phyloP scores from a whole-genome alignment of 2,888 invertebrate species.

The Hylaea fasciaria region DNA sequence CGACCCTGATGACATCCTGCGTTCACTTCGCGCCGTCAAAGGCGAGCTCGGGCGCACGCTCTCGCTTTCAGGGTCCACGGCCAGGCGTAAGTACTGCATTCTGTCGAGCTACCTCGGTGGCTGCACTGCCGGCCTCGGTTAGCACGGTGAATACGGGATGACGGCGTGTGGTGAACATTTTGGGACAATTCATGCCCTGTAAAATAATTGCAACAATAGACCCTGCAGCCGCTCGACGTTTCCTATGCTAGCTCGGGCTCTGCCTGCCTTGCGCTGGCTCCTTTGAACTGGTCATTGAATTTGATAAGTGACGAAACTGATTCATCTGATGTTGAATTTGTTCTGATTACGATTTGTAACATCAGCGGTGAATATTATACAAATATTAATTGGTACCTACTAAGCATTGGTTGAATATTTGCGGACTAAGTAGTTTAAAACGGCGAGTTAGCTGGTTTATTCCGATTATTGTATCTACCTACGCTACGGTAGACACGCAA shows the following conservation, averaged over 20 bases:
- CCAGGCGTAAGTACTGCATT: slow-evolving; percentile 88
- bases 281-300: slow-evolving; percentile 7
- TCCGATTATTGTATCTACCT: too few species aligned
- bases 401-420: neutral
- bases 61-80: slow-evolving; percentile 89
- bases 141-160: neutral
- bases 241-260: slow-evolving; percentile 5
- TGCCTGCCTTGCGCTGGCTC: neutral
- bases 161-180: neutral
- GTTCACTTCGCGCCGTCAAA: slow-evolving; percentile 91
- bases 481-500: too few species aligned
- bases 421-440: slow-evolving; percentile 13
- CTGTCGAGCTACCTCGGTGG: neutral
- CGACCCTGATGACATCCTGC: slow-evolving; percentile 93
- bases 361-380: neutral
- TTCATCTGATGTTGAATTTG: neutral
- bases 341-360: neutral
- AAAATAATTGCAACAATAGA: neutral
- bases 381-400: neutral
- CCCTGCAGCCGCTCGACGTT: slow-evolving; percentile 7
- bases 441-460: slow-evolving; percentile 3
- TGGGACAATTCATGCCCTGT: neutral
- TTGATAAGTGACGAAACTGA: neutral
- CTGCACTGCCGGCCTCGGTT: slow-evolving; percentile 1
- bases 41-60: slow-evolving; percentile 93